Evolutionary conservation across 1,140 invertebrate species (phyloP).

Genomic region (Apis dorsata): DNA sequence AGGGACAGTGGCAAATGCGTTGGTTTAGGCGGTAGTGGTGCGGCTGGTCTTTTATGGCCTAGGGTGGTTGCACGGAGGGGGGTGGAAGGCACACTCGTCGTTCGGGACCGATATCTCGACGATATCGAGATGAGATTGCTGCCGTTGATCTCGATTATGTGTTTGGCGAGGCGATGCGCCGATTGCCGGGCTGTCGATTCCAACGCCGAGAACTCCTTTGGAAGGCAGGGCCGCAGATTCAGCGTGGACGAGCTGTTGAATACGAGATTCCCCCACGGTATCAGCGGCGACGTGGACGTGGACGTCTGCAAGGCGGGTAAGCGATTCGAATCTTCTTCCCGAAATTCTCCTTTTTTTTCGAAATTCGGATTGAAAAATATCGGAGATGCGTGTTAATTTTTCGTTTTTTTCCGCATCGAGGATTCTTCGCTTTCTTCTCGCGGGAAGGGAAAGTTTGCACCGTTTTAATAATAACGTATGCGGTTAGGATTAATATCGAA

Average conservation of each 20-base stretch:
- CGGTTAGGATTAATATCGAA: too few species aligned
- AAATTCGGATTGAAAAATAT: too few species aligned
- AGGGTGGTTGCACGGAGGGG: not conserved
- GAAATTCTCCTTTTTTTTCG: too few species aligned
- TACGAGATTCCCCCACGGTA: constrained; percentile 83
- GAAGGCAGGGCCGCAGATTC: constrained; percentile 72
- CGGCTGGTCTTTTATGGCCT: constrained; percentile 53
- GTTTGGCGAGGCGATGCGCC: constrained; percentile 42
- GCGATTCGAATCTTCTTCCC: constrained; percentile 47
- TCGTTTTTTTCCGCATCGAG: too few species aligned
- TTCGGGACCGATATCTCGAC: not conserved
- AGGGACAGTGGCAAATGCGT: constrained; percentile 50
- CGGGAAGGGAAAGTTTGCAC: too few species aligned
- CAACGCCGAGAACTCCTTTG: constrained; percentile 6
- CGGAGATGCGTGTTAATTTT: too few species aligned
- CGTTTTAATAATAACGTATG: too few species aligned
- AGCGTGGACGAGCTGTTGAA: constrained; percentile 86
- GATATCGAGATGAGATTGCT: constrained; percentile 53
- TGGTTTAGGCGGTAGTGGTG: constrained; percentile 38
- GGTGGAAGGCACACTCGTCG: not conserved
- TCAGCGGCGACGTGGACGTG: constrained; percentile 88
- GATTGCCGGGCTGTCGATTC: constrained; percentile 47
- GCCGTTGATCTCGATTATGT: constrained; percentile 44
- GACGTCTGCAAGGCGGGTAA: constrained; percentile 93
- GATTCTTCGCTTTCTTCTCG: too few species aligned